Evolutionary conservation across 2,113 vertebrate species (phyloP).

Genomic region (Xenopus laevis): DNA sequence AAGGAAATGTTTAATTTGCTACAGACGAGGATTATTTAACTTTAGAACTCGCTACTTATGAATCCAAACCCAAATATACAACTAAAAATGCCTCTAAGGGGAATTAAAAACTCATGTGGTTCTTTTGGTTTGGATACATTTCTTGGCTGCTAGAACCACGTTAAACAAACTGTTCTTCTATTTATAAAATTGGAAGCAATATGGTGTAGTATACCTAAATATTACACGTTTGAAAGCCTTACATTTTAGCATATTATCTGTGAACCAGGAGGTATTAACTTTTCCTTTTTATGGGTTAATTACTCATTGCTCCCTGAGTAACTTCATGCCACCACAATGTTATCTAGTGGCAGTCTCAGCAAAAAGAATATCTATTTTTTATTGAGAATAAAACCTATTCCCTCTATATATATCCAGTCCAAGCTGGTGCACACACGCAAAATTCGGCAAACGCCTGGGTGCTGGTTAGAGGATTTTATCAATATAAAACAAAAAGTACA

Average conservation of each 20-base stretch:
- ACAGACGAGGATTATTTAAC: slow-evolving; percentile 49
- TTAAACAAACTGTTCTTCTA: slow-evolving; percentile 23
- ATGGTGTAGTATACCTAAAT: slow-evolving; percentile 29
- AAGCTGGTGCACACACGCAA: too few species aligned
- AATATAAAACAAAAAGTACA: too few species aligned
- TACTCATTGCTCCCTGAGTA: slow-evolving; percentile 31
- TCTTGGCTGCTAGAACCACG: slow-evolving; percentile 37
- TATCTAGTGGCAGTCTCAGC: slow-evolving; percentile 16
- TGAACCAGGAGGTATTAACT: slow-evolving; percentile 26
- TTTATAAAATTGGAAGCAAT: slow-evolving; percentile 15
- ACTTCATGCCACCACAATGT: slow-evolving; percentile 9
- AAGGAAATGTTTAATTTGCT: slow-evolving; percentile 52
- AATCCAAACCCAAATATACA: slow-evolving; percentile 46
- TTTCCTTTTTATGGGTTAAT: slow-evolving; percentile 28
- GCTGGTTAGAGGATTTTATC: too few species aligned
- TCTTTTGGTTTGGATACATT: slow-evolving; percentile 43
- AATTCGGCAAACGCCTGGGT: too few species aligned
- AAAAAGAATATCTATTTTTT: slow-evolving; percentile 1
- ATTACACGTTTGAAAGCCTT: slow-evolving; percentile 33
- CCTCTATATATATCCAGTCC: too few species aligned
- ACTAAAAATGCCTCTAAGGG: slow-evolving; percentile 42
- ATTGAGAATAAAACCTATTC: too few species aligned
- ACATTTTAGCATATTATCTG: slow-evolving; percentile 33
- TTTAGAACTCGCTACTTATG: slow-evolving; percentile 44
- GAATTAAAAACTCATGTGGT: slow-evolving; percentile 49